Base-by-base conservation (phyloP, 23 tunicate genomes). In the Halocynthia aurantium region DNA sequence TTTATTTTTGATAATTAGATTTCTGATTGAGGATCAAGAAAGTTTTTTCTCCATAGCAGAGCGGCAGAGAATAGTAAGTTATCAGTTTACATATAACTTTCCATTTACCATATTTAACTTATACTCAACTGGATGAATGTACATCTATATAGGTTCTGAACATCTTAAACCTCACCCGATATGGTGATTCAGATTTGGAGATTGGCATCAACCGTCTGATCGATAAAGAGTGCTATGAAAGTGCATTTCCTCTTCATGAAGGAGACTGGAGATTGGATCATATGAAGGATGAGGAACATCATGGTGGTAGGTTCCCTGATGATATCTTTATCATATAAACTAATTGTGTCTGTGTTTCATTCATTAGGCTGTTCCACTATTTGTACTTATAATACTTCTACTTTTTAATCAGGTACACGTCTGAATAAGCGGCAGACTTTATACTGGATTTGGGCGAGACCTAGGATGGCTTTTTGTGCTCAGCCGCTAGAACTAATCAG, bases 381-480 rank as follows among this genome's bases (percentile, higher is more conserved):
- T 31, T 31, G 44, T 31, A 31, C 44, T 0, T 31, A 31, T 31
- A 4, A 31, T 31, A 61, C 80, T 78, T n/a, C 15, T 44, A 11
- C 72, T 67, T 31, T 69, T 56, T 6, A 8, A 9, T 13, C 20
- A 72, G 80, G 80, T 5, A n/a, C 73, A 20, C 10, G 17, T 20
- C 57, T 85, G 31, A 81, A 57, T 57, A 53, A 70, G 31, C 67
- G 91, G 7, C 91, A 81, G 72, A 69, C 84, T 51, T 72, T 86
- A 56, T 81, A 81, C 52, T 81, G 85, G 85, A 72, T 76, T 13
- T 86, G 91, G 91, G 91, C 85, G 15, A 70, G 91, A 65, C 77
- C 76, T 6, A 76, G 85, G 6, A 71, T 62, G 52, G 73, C 80
- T 81, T 56, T 52, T 75, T 5, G 54, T 11, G 50, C 56, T 11